Evolutionary conservation across 1,140 invertebrate species (phyloP).

Genomic region (Trichonephila clavata): DNA sequence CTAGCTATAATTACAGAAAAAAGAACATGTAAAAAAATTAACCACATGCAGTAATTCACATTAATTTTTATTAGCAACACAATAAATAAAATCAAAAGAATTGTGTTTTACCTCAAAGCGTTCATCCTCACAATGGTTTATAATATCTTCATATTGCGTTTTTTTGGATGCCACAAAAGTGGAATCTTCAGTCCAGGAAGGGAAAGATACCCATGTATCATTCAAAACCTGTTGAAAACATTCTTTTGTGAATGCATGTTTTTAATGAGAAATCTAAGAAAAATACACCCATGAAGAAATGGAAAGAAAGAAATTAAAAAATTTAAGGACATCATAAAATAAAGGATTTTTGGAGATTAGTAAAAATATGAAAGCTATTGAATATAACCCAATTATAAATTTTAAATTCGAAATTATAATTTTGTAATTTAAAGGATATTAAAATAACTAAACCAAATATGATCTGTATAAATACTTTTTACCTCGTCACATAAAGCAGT

Average conservation of each 20-base stretch:
- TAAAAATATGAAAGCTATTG: too few species aligned
- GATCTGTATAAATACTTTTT: not conserved
- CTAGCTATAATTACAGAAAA: slow-evolving; percentile 84
- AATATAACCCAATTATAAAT: too few species aligned
- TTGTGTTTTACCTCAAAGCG: slow-evolving; percentile 84
- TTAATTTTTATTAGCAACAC: not conserved
- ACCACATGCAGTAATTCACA: not conserved
- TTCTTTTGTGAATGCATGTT: not conserved
- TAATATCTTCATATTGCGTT: slow-evolving; percentile 98
- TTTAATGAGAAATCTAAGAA: not conserved
- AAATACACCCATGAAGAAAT: too few species aligned
- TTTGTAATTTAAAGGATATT: too few species aligned
- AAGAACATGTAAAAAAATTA: not conserved
- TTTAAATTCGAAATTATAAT: too few species aligned
- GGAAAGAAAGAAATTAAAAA: too few species aligned
- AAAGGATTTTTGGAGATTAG: too few species aligned
- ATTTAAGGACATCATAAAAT: too few species aligned
- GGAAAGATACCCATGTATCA: slow-evolving; percentile 99
- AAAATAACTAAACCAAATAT: too few species aligned
- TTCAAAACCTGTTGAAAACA: slow-evolving; percentile 86
- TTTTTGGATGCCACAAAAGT: slow-evolving; percentile 98
- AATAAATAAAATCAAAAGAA: not conserved
- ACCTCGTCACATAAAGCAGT: slow-evolving; percentile 90
- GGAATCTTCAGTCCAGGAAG: slow-evolving; percentile 98
- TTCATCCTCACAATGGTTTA: slow-evolving; percentile 98